Percentiles rank a stretch among this genome's conserved stretches.
Conservation (phyloP, 2,113 vertebrate genomes). For the Zingel zingel region DNA sequence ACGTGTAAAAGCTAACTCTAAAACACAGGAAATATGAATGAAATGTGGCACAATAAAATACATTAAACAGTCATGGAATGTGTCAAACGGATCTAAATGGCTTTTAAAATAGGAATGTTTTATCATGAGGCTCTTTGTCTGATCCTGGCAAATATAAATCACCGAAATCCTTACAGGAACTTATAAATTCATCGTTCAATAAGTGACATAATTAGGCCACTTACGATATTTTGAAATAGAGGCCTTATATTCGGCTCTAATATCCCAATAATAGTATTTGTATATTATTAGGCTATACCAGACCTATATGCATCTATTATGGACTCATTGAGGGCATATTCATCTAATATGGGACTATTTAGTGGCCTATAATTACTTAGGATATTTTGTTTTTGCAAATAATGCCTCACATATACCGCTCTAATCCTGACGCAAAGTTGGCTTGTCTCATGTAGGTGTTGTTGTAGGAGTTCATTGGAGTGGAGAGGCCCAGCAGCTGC, state of each 20-base stretch:
- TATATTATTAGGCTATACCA: not conserved
- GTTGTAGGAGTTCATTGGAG: slow-evolving; percentile 86
- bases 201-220: not conserved
- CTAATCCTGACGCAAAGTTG: slow-evolving; percentile 89
- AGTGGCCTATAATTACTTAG: not conserved
- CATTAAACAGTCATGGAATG: slow-evolving; percentile 60
- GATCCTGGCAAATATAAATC: not conserved
- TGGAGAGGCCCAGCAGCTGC: slow-evolving; percentile 88
- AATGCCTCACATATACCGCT: slow-evolving; percentile 90
- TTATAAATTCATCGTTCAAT: not conserved
- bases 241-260: not conserved
- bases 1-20: slow-evolving; percentile 22
- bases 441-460: slow-evolving; percentile 91
- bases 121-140: slow-evolving; percentile 52
- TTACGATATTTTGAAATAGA: not conserved
- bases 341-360: not conserved
- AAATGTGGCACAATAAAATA: slow-evolving; percentile 13
- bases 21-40: slow-evolving; percentile 37
- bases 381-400: not conserved
- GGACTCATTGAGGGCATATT: not conserved
- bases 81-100: slow-evolving; percentile 65
- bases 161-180: not conserved
- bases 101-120: slow-evolving; percentile 71
- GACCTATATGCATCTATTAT: not conserved
- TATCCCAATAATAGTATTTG: not conserved